phyloP scores from a whole-genome alignment of 2,797 vertebrate species.

The Monodelphis domestica region DNA sequence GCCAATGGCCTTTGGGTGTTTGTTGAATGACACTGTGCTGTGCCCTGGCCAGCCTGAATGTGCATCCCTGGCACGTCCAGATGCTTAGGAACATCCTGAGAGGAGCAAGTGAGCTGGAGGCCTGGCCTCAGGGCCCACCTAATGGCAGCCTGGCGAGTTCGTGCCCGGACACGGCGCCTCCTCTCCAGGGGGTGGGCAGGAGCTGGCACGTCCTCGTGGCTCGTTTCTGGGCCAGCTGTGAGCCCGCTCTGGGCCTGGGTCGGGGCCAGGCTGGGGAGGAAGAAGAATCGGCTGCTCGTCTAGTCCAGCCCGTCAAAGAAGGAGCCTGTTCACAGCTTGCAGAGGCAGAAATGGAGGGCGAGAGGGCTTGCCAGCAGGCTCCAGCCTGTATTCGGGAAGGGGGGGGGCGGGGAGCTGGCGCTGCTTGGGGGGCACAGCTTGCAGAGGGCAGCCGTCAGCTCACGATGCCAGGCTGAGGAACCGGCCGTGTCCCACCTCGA shows the following conservation, averaged over 20 bases:
- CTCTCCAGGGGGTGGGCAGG: constrained; percentile 78
- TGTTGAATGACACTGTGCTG: neutral
- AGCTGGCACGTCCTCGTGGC: constrained; percentile 77
- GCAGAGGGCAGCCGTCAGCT: no score
- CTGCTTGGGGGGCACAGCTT: no score
- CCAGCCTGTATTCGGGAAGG: neutral
- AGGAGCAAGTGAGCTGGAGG: neutral
- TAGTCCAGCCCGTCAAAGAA: constrained; percentile 51
- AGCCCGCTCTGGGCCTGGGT: constrained; percentile 74
- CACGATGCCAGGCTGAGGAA: no score
- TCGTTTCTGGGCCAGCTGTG: constrained; percentile 70
- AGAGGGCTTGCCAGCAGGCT: constrained; percentile 57
- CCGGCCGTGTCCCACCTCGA: no score
- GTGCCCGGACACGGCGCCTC: constrained; percentile 67
- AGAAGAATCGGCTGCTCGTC: constrained; percentile 62
- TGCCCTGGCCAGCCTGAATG: neutral
- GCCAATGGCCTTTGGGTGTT: no score
- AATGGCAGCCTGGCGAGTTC: constrained; percentile 57
- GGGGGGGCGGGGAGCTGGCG: no score
- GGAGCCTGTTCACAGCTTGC: constrained; percentile 64
- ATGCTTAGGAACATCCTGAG: neutral
- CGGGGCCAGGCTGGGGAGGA: constrained; percentile 74
- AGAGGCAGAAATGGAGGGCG: constrained; percentile 62
- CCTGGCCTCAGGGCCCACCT: no score
- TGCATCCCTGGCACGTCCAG: neutral